These are phyloP conservation scores for Euleptes europaea DNA, from an alignment of 2,113 vertebrate genomes.

Conservation along the genomic window DNA sequence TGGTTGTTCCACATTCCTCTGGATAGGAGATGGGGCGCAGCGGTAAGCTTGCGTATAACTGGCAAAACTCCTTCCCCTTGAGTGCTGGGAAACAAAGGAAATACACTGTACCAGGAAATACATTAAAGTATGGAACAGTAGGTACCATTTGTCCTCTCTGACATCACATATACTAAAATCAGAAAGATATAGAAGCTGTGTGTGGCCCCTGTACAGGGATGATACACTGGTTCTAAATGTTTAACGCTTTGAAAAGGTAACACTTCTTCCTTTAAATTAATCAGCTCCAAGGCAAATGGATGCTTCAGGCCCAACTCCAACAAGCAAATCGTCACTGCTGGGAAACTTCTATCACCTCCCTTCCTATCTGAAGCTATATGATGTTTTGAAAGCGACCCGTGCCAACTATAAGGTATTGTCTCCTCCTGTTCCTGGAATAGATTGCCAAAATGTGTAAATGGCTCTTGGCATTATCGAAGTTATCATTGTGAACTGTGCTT, in stretches of 20 bases:
- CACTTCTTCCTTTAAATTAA: constrained; percentile 3
- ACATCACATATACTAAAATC: background rate
- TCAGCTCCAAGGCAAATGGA: constrained; percentile 86
- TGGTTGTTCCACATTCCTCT: too few relatives aligned
- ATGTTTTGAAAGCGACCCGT: constrained; percentile 96
- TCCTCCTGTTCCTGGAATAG: background rate
- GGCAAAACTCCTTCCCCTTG: too few relatives aligned
- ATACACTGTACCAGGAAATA: too few relatives aligned
- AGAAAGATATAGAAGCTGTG: background rate
- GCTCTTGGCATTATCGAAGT: background rate
- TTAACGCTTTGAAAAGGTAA: background rate
- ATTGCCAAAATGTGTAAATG: background rate
- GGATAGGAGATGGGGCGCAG: too few relatives aligned
- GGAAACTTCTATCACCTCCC: constrained; percentile 96
- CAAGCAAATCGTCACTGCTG: constrained; percentile 89
- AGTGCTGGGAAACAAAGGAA: too few relatives aligned
- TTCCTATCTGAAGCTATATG: constrained; percentile 93
- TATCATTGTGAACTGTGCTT: background rate
- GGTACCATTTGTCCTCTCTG: too few relatives aligned
- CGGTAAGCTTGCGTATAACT: too few relatives aligned
- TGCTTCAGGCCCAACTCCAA: constrained; percentile 75
- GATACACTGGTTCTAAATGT: background rate
- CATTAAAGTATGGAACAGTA: too few relatives aligned
- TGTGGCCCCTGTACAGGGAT: too few relatives aligned
- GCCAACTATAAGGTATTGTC: constrained; percentile 92